Evolutionary conservation across 2,888 invertebrate species (phyloP).

Genomic region (Furcula furcula): DNA sequence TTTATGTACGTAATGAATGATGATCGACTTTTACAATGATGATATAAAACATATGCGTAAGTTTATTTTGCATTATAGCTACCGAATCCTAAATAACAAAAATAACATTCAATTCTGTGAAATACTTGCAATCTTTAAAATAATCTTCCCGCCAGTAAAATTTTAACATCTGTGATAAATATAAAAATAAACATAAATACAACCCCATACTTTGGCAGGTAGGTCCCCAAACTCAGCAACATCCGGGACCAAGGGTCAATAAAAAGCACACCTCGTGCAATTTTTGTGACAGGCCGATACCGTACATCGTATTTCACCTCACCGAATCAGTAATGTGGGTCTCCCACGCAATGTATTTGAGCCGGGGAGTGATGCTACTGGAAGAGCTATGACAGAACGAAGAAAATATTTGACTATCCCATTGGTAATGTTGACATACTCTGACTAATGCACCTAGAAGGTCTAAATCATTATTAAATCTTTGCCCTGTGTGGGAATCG

Average conservation of each 20-base stretch:
- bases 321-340: conserved; percentile 56
- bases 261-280: conserved; percentile 61
- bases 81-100: too few species aligned
- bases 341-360: conserved; percentile 42
- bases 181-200: conserved; percentile 29
- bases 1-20: too few species aligned
- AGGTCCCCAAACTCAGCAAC: conserved; percentile 29
- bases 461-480: too few species aligned
- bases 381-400: too few species aligned
- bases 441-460: too few species aligned
- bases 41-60: not conserved
- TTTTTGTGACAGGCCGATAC: conserved; percentile 63
- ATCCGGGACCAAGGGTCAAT: conserved; percentile 31
- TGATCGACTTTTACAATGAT: too few species aligned
- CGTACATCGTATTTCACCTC: conserved; percentile 55
- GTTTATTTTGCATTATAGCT: not conserved
- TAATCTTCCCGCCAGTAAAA: not conserved
- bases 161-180: conserved; percentile 11
- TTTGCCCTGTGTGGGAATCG: too few species aligned
- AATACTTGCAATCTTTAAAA: too few species aligned
- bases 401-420: too few species aligned
- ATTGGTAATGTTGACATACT: too few species aligned
- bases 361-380: not conserved
- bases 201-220: conserved; percentile 39
- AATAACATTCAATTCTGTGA: too few species aligned